Evolutionary conservation across 1,140 invertebrate species (phyloP).

Genomic region (Lasaia peninsularis): DNA sequence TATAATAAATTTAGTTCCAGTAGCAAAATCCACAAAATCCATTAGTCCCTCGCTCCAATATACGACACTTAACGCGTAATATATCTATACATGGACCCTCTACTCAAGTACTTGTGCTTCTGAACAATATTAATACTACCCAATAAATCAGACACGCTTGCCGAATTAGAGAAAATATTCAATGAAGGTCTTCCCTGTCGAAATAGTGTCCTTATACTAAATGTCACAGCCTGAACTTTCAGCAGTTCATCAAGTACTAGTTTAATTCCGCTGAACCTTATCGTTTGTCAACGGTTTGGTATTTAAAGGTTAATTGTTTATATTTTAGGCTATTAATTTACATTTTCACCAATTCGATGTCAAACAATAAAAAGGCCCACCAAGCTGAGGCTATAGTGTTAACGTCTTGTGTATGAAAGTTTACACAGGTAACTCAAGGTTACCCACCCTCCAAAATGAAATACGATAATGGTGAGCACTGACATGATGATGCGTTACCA

Average conservation of each 20-base stretch:
- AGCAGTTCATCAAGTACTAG: slow-evolving; percentile 38
- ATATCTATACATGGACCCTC: slow-evolving; percentile 24
- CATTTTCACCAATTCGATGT: no score
- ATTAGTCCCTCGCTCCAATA: slow-evolving; percentile 1
- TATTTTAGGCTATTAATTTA: not conserved
- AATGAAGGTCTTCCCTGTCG: slow-evolving; percentile 33
- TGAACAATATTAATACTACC: slow-evolving; percentile 40
- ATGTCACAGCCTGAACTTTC: slow-evolving; percentile 62
- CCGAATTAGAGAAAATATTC: slow-evolving; percentile 28
- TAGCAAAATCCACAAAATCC: not conserved
- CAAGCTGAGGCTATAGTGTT: no score
- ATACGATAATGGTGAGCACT: no score
- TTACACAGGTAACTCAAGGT: no score
- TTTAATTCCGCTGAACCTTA: slow-evolving; percentile 43
- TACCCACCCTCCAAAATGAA: no score
- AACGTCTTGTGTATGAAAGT: no score
- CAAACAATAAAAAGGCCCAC: no score
- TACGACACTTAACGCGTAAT: slow-evolving; percentile 7
- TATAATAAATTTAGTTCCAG: no score
- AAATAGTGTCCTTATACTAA: slow-evolving; percentile 47
- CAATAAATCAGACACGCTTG: slow-evolving; percentile 42
- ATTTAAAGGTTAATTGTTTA: slow-evolving; percentile 17
- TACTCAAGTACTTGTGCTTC: slow-evolving; percentile 24
- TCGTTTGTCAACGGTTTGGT: slow-evolving; percentile 12
- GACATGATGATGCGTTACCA: no score